Conservation (phyloP, 2,113 vertebrate species). For the Psammodynastes pulverulentus region DNA sequence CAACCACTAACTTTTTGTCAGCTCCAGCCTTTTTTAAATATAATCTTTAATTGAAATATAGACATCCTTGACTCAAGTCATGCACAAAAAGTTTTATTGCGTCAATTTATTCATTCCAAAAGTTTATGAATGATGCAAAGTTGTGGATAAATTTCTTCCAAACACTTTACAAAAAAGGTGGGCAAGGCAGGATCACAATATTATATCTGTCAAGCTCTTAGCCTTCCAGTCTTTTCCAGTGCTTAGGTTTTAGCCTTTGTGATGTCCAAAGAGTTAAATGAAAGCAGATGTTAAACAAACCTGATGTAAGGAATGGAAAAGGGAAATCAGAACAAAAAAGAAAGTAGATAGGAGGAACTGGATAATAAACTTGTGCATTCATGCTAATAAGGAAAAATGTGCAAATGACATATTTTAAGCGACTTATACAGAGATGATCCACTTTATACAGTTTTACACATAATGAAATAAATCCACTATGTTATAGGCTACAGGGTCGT, state of each 20-base stretch:
- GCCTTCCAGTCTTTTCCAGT: neutral
- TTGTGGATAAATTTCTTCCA: neutral
- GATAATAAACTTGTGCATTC: neutral
- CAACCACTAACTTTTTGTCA: neutral
- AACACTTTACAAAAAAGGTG: neutral
- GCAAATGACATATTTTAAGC: neutral
- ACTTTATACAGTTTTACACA: neutral
- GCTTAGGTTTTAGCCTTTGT: neutral
- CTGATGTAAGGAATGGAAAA: neutral
- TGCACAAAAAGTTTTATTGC: neutral
- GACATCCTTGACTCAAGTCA: neutral
- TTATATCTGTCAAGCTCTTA: neutral
- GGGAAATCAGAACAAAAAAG: neutral
- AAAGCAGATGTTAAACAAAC: neutral
- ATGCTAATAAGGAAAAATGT: neutral
- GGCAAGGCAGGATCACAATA: neutral
- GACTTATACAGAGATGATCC: neutral
- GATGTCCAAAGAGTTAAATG: neutral
- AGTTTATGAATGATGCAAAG: neutral
- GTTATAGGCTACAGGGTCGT: too few relatives aligned
- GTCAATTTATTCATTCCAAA: neutral
- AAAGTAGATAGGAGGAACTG: neutral
- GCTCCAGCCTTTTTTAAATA: neutral
- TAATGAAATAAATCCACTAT: too few relatives aligned
- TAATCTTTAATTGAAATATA: neutral